Percentiles rank a stretch among this genome's conserved stretches.
These are phyloP conservation scores for Planiliza haematocheilus DNA, from an alignment of 2,113 vertebrate species.

Conservation along the genomic window DNA sequence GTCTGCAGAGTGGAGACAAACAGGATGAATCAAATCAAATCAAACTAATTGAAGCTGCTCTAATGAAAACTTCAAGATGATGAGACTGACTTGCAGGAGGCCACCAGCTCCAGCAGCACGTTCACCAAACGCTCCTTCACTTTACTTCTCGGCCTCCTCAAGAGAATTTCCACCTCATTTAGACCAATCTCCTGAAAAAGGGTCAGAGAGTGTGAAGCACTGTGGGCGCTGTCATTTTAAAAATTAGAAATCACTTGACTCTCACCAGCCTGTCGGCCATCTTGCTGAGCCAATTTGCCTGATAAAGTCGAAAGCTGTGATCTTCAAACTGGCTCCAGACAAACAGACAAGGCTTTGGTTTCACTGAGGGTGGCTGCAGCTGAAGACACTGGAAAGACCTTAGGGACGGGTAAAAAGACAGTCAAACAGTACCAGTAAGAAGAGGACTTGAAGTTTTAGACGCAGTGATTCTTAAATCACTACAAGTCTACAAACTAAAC, in stretches of 20 bases:
- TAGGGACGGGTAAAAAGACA: constrained; percentile 20
- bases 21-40: neutral
- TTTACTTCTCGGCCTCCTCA: constrained; percentile 83
- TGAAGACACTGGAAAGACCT: constrained; percentile 90
- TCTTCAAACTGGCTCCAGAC: constrained; percentile 93
- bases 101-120: constrained; percentile 89
- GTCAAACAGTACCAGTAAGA: neutral
- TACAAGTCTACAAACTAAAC: too few species aligned
- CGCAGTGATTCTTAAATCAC: too few species aligned
- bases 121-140: constrained; percentile 84
- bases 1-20: constrained; percentile 77
- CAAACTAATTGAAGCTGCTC: neutral
- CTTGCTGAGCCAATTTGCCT: constrained; percentile 90
- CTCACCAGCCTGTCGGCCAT: constrained; percentile 91
- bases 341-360: constrained; percentile 87
- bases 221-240: neutral
- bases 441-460: too few species aligned
- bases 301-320: constrained; percentile 89
- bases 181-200: constrained; percentile 87
- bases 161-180: constrained; percentile 85
- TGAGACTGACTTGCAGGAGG: constrained; percentile 89
- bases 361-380: constrained; percentile 73
- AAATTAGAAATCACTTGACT: neutral
- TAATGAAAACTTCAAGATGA: neutral
- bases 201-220: neutral